Base-by-base conservation (phyloP, 2,797 vertebrate genomes). In the Enteromius thamalakanensis region DNA sequence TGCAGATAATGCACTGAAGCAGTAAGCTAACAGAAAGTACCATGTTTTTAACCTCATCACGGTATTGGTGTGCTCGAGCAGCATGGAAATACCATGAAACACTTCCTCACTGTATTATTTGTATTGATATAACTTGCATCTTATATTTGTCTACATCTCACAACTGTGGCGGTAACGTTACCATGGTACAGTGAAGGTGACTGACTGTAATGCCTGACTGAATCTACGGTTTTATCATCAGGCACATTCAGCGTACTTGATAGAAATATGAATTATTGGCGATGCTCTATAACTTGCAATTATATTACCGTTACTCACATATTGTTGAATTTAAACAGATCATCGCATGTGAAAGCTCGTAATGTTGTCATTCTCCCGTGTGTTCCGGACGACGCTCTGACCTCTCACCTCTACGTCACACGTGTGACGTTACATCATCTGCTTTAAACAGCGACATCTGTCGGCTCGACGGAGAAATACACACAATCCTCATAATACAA, bases 271-370 rank as follows among this genome's bases (percentile, higher is more conserved):
- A 6, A 40, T 40, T 0, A 6, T 40, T 40, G 37, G 6, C 37
- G 37, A 6, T 40, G 37, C 37, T 37, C 4, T 6, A 37, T 37
- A 6, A 37, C 37, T 37, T n/a, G n/a, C n/a, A 32, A 32, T 45
- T 47, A 32, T 45, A 49, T 49, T 3, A 47, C 5, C 17, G 23
- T 23, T 11, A 94, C 96, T 97, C 90, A 98, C 97, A 97, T 97
- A 58, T 97, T 97, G 90, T 97, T 98, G 91, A 98, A 98, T 90
- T 96, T 96, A 87, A 98, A 98, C 15, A 98, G 89, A 78, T 98
- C 97, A 62, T 98, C 96, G 86, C 97, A 98, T 5, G 94, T 97
- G 76, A 98, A 98, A 0, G 96, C 95, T 70, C 97, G 93, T 3
- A 98, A 89, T 32, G 96, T 96, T 76, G 97, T 98, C 97, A 98